These are phyloP conservation scores for Caradrina clavipalpis DNA, from an alignment of 2,888 invertebrate genomes.

Conservation along the genomic window DNA sequence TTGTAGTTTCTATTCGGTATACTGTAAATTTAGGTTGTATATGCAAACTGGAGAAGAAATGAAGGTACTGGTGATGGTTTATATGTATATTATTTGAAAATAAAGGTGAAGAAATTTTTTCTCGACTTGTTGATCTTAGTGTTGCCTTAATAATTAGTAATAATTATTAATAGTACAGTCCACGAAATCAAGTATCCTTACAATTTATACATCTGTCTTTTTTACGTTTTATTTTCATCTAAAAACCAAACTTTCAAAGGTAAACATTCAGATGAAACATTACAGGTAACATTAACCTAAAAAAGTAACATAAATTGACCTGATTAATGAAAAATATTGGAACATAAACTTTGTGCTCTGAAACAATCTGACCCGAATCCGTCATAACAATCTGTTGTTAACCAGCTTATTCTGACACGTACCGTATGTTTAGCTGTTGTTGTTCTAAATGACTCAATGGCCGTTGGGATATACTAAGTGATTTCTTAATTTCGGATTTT, in stretches of 20 bases:
- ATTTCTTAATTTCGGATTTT: background rate
- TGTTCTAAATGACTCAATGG: slow-evolving; percentile 38
- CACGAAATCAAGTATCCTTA: too few species aligned
- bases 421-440: slow-evolving; percentile 42
- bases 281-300: slow-evolving; percentile 11
- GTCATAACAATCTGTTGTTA: slow-evolving; percentile 62
- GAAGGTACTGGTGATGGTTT: too few species aligned
- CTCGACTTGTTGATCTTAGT: too few species aligned
- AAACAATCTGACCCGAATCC: slow-evolving; percentile 55
- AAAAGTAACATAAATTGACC: slow-evolving; percentile 47
- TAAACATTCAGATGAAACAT: slow-evolving; percentile 27
- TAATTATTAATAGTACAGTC: too few species aligned
- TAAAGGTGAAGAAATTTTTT: too few species aligned
- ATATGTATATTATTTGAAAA: too few species aligned
- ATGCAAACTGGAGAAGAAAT: too few species aligned
- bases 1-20: too few species aligned
- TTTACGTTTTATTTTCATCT: background rate
- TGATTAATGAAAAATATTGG: slow-evolving; percentile 40
- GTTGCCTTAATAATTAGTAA: too few species aligned
- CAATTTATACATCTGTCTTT: background rate
- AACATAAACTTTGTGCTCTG: slow-evolving; percentile 45
- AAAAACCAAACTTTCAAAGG: background rate
- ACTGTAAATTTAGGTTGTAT: too few species aligned
- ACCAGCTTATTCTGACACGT: slow-evolving; percentile 45
- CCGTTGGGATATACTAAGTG: background rate